Conservation (phyloP, 1,140 invertebrate genomes). For the Ceratina australensis region DNA sequence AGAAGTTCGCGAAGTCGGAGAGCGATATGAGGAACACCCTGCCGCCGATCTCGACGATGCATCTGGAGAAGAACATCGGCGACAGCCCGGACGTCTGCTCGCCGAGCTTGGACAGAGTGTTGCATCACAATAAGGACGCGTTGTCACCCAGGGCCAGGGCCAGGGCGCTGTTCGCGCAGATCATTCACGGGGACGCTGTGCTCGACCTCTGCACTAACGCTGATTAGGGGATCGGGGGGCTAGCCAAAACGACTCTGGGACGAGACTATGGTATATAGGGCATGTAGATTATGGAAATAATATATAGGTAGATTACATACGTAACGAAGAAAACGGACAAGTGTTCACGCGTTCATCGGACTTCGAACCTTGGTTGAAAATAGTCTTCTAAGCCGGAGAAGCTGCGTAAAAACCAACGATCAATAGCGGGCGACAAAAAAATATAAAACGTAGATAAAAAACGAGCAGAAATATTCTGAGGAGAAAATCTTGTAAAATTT, state of each 20-base stretch:
- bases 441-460: background rate
- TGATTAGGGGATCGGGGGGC: slow-evolving; percentile 19
- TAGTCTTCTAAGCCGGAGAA: background rate
- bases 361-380: background rate
- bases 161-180: slow-evolving; percentile 69
- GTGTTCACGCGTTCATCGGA: slow-evolving; percentile 2
- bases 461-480: background rate
- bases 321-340: background rate
- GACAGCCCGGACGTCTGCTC: slow-evolving; percentile 57
- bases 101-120: background rate
- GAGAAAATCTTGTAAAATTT: slow-evolving; percentile 14
- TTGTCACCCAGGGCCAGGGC: slow-evolving; percentile 64
- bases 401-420: background rate
- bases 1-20: slow-evolving; percentile 71
- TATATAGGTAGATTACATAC: background rate
- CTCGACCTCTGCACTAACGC: slow-evolving; percentile 49
- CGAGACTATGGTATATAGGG: background rate
- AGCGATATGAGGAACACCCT: slow-evolving; percentile 62
- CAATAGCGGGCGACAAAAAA: background rate
- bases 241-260: background rate
- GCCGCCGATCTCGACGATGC: slow-evolving; percentile 43
- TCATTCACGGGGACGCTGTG: slow-evolving; percentile 66
- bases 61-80: slow-evolving; percentile 66
- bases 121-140: background rate
- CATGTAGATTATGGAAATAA: slow-evolving; percentile 18